These are phyloP conservation scores for Typhlomys cinereus DNA, from an alignment of 2,113 vertebrate species.

Conservation along the genomic window DNA sequence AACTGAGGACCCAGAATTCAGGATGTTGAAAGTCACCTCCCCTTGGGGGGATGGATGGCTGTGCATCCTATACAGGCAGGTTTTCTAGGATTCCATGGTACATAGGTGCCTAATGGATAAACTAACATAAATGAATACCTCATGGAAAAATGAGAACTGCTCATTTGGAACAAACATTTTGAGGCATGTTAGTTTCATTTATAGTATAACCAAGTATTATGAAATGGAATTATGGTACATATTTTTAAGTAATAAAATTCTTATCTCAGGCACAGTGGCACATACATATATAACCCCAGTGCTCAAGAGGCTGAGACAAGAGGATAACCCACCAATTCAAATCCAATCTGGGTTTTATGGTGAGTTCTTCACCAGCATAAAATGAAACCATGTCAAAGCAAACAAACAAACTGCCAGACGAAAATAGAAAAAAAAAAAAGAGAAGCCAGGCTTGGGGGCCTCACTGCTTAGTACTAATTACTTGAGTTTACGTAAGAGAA, in stretches of 20 bases:
- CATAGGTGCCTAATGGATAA: background rate
- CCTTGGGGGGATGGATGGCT: background rate
- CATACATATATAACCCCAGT: background rate
- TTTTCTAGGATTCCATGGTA: background rate
- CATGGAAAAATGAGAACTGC: background rate
- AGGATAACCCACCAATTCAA: background rate
- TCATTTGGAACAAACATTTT: background rate
- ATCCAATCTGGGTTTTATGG: background rate
- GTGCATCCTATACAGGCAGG: background rate
- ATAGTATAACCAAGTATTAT: background rate
- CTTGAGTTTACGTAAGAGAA: background rate
- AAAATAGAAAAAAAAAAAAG: background rate
- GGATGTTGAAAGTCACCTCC: background rate
- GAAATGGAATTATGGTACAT: background rate
- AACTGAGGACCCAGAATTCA: background rate
- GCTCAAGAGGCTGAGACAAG: background rate
- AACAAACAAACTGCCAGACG: background rate
- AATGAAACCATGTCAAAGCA: background rate
- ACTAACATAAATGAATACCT: background rate
- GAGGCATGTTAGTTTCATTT: background rate
- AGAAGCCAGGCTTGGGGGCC: background rate
- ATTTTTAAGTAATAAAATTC: constrained; percentile 1
- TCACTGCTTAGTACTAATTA: background rate
- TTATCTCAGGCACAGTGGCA: background rate
- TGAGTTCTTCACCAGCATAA: background rate